Base-by-base conservation (phyloP, 1,140 invertebrate species). In the Bombus waltoni region DNA sequence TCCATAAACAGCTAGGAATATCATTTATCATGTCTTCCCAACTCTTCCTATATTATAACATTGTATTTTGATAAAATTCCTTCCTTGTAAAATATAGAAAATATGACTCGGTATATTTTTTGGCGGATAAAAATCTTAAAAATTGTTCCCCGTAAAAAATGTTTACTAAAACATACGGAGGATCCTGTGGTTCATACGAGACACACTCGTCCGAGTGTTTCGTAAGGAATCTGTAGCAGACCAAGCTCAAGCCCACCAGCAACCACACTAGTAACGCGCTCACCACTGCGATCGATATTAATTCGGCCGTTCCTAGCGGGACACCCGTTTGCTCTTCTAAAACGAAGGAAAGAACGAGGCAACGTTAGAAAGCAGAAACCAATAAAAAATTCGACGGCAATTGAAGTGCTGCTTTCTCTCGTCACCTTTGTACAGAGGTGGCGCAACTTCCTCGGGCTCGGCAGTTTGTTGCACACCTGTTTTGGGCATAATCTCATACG, bases 191-290 rank as follows among this genome's bases (percentile, higher is more conserved):
- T 42, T 91, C 81, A 32, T 90, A 90, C 1, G 91, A 82, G 25
- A 73, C 71, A 35, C 88, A 91, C 42, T 89, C 84, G 4, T 92
- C 87, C 2, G 89, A 84, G 66, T 88, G 59, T 47, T 86, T 92
- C 40, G 25, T 77, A 53, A 92, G 81, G 75, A 89, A 92, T 89
- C 76, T 90, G n/a, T 91, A 93, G 76, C 91, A 93, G 13, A 92
- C 87, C 22, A 94, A 32, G 66, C 70, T 91, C 22, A 92, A 81
- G 15, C 92, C 92, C 13, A 94, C 83, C 42, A 94, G 72, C 32
- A 94, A 40, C 91, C 92, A 94, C 38, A 93, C 47, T 25, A 93
- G 25, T 66, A 92, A 68, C 75, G 88, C 90, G 80, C 87, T 88
- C 22, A 89, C 83, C 38, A 92, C 28, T 2, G 88, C 90, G 32